A percentile compares a stretch with the other conserved stretches of the same genome.
These are phyloP conservation scores for Kryptopterus vitreolus DNA, from an alignment of 2,797 vertebrate genomes.

Conservation along the genomic window DNA sequence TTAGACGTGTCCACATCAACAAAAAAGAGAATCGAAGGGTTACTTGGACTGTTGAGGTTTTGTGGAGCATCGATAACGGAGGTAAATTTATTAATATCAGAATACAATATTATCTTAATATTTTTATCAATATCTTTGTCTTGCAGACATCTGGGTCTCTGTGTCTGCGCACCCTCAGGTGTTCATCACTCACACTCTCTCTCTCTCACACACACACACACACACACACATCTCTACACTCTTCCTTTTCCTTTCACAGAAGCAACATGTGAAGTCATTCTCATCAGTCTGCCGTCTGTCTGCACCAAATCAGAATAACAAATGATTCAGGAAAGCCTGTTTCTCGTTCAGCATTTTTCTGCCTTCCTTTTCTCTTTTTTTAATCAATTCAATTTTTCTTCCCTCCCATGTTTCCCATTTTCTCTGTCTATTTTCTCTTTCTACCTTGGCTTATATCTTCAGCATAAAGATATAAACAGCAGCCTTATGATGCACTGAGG, in stretches of 20 bases:
- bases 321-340: not conserved
- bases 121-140: not conserved
- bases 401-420: not conserved
- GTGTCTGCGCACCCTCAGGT: not conserved
- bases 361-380: not conserved
- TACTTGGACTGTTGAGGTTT: constrained; percentile 31
- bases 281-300: constrained; percentile 7
- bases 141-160: not conserved
- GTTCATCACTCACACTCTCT: not conserved
- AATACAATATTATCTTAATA: not conserved
- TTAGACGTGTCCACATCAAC: constrained; percentile 50
- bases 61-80: not conserved
- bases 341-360: not conserved
- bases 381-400: not conserved
- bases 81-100: not conserved
- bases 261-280: not conserved
- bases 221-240: not conserved
- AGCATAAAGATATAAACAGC: not conserved
- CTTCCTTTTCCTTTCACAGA: not conserved
- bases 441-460: not conserved
- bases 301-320: not conserved
- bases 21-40: constrained; percentile 39
- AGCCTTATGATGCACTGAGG: not conserved
- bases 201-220: not conserved
- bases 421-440: not conserved